Conservation (phyloP, 2,113 vertebrate genomes). For the Empidonax alnorum region DNA sequence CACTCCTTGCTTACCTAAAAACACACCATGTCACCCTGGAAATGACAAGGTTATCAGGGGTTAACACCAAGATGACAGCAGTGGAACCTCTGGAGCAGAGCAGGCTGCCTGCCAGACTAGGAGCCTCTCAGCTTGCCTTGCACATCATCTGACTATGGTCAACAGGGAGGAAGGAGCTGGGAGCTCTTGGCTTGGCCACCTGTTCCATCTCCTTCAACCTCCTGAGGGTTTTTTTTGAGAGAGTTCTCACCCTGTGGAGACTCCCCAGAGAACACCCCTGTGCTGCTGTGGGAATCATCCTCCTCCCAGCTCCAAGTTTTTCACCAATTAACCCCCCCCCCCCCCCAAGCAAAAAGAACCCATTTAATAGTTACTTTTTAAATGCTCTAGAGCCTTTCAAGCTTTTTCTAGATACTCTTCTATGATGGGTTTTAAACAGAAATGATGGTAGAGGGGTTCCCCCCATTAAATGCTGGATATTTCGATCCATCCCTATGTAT, state of each 20-base stretch:
- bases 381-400: neutral
- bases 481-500: neutral
- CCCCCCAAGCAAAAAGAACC: neutral
- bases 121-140: constrained; percentile 75
- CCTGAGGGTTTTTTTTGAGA: neutral
- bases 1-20: neutral
- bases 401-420: neutral
- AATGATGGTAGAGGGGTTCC: neutral
- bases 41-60: constrained; percentile 80
- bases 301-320: neutral
- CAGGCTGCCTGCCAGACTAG: constrained; percentile 84
- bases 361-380: neutral
- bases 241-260: neutral
- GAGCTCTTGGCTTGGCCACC: constrained; percentile 46
- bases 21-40: neutral
- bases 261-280: neutral
- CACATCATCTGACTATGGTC: constrained; percentile 78
- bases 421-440: neutral
- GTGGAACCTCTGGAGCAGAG: constrained; percentile 81
- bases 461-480: neutral
- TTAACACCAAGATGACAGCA: constrained; percentile 81
- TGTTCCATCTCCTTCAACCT: neutral
- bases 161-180: neutral
- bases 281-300: neutral
- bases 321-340: neutral